Conservation (phyloP, 2,113 vertebrate genomes). For the Promerops cafer region DNA sequence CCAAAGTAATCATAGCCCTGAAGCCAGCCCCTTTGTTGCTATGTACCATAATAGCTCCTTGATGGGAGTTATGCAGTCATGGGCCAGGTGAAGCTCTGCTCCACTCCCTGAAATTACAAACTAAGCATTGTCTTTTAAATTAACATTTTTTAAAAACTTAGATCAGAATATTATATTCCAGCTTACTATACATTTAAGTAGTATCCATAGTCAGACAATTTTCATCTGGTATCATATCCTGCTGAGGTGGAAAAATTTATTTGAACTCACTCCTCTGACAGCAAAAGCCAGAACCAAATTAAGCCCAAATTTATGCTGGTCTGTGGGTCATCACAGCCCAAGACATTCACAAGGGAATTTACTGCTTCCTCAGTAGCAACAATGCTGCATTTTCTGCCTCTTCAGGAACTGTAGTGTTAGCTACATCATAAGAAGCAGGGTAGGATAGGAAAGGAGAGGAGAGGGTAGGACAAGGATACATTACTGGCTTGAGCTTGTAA, state of each 20-base stretch:
- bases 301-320: background rate
- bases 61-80: background rate
- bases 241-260: background rate
- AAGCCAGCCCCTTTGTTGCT: background rate
- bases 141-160: background rate
- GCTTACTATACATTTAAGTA: background rate
- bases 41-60: background rate
- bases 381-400: background rate
- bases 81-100: background rate
- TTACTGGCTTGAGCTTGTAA: background rate
- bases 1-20: background rate
- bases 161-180: background rate
- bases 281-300: background rate
- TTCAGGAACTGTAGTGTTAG: background rate
- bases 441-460: background rate
- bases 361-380: background rate
- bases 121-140: background rate
- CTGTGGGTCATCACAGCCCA: background rate
- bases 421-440: background rate
- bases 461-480: background rate
- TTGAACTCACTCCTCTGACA: background rate
- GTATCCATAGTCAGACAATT: background rate
- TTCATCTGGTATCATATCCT: background rate
- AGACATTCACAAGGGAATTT: background rate
- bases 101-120: background rate